Base-by-base conservation (phyloP, 1,140 invertebrate species). In the Hormaphis cornu region DNA sequence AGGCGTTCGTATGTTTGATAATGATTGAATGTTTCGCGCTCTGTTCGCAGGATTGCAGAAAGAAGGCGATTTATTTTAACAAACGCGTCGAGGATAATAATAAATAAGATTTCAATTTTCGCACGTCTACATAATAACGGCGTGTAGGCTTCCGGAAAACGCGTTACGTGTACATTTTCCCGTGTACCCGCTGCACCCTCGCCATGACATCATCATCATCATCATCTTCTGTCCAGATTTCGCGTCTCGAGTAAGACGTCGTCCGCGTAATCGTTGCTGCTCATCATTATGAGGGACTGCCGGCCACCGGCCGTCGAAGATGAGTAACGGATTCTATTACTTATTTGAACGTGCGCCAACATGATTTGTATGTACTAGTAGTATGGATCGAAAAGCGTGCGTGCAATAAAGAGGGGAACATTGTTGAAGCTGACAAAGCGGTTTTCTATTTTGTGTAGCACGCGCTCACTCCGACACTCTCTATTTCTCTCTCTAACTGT, bases 401-500 rank as follows among this genome's bases (percentile, higher is more conserved):
- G 18, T 30, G 28, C 40, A 63, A 42, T 26, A 42, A 24, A 20
- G 40, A 20, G 28, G 59, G 44, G 14, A n/a, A 30, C n/a, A n/a
- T n/a, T 20, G n/a, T 50, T 50, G 42, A 48, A 66, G 61, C 61
- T 66, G 61, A 66, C 61, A 48, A 66, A 46, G 61, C 61, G 44
- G 28, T 50, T 50, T 66, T 35, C n/a, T 30, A n/a, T n/a, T n/a
- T n/a, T n/a, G n/a, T n/a, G n/a, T n/a, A n/a, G n/a, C n/a, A n/a
- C n/a, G n/a, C n/a, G n/a, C 44, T 66, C 18, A 48, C 28, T 35
- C 28, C 30, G 35, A 16, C 56, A 24, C 14, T 18, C 22, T 28
- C 48, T 42, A 33, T 33, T 9, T 42, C 14, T 12, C 40, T 35
- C 18, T 54, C 18, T 10, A 14, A 20, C 20, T n/a, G 24, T 37